Evolutionary conservation across 2,797 vertebrate species (phyloP).

Genomic region (Nasua narica): DNA sequence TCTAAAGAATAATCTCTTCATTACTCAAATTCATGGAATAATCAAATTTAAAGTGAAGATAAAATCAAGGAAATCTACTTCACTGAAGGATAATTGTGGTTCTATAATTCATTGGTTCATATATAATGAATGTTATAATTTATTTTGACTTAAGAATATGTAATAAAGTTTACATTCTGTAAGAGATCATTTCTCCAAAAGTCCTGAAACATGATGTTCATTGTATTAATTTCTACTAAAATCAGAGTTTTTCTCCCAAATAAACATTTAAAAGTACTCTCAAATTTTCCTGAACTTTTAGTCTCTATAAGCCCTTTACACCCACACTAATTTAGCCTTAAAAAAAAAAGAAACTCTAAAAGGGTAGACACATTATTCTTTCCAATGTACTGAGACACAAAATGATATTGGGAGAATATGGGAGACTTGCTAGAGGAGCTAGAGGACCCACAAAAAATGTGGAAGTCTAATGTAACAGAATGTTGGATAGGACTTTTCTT

Average conservation of each 20-base stretch:
- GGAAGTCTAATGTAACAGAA: background rate
- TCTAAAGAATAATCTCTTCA: background rate
- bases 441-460: background rate
- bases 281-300: background rate
- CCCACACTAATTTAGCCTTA: background rate
- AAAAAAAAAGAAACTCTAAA: background rate
- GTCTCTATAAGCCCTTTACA: background rate
- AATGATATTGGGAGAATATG: background rate
- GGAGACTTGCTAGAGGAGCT: background rate
- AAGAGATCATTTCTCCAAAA: background rate
- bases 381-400: background rate
- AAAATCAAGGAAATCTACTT: constrained; percentile 9
- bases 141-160: background rate
- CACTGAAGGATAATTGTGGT: background rate
- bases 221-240: background rate
- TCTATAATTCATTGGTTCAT: background rate
- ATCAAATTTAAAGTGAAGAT: background rate
- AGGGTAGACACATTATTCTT: background rate
- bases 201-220: background rate
- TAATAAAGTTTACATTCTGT: background rate
- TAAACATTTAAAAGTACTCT: background rate
- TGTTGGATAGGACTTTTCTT: background rate
- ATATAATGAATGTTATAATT: background rate
- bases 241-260: background rate
- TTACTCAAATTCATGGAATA: background rate